Evolutionary conservation across 1,140 invertebrate genomes (phyloP).

Genomic region (Subanguina moxae): DNA sequence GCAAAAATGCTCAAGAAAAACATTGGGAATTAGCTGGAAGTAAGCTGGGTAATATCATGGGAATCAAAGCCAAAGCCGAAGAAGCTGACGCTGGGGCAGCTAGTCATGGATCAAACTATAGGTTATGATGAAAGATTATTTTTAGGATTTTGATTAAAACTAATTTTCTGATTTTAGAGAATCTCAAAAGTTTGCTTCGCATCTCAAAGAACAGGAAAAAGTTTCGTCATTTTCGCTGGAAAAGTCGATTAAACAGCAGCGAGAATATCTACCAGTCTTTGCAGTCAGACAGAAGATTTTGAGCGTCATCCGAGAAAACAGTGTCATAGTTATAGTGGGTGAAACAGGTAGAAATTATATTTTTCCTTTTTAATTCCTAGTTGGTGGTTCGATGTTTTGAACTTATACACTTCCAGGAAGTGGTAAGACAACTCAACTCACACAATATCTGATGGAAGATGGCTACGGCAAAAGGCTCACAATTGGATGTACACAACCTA

Average conservation of each 20-base stretch:
- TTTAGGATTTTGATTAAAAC: conserved; percentile 12
- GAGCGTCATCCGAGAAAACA: conserved; percentile 65
- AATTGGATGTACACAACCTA: conserved; percentile 84
- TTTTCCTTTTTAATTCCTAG: too few species aligned
- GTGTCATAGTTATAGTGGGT: conserved; percentile 64
- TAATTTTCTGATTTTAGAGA: conserved; percentile 40
- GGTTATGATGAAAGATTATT: conserved; percentile 26
- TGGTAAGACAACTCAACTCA: conserved; percentile 97
- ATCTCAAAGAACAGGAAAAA: conserved; percentile 75
- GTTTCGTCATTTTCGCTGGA: conserved; percentile 83
- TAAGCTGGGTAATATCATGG: conserved; percentile 93
- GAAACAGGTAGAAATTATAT: conserved; percentile 71
- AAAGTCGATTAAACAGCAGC: conserved; percentile 78
- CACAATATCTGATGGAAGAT: conserved; percentile 95
- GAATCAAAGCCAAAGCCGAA: conserved; percentile 74
- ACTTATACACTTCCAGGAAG: conserved; percentile 65
- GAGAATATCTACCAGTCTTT: conserved; percentile 89
- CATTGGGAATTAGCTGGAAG: conserved; percentile 98
- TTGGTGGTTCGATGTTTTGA: too few species aligned
- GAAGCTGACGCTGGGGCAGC: conserved; percentile 65
- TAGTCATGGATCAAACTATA: conserved; percentile 45
- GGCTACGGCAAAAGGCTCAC: conserved; percentile 86
- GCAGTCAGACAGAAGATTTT: conserved; percentile 86
- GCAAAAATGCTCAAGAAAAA: conserved; percentile 91
- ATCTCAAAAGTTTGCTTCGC: conserved; percentile 88